A percentile compares a stretch with the other conserved stretches of the same genome.
Evolutionary conservation across 1,140 invertebrate genomes (phyloP).

Genomic region (Zaprionus nigranus): DNA sequence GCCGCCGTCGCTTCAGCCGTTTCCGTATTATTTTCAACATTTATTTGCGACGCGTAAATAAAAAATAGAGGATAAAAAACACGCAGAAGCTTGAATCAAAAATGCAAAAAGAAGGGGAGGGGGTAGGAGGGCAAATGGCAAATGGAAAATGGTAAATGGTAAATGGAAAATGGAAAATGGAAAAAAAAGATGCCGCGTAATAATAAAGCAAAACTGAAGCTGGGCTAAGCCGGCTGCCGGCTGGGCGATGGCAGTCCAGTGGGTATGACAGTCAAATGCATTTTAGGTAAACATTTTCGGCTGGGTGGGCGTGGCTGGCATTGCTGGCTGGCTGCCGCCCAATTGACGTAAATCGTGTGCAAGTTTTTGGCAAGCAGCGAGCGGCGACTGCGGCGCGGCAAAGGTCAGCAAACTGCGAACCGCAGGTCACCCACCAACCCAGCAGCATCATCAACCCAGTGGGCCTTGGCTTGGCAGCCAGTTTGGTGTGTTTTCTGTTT

Average conservation of each 20-base stretch:
- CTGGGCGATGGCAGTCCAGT: conserved; percentile 3
- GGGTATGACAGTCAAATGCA: conserved; percentile 55
- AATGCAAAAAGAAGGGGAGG: conserved; percentile 3
- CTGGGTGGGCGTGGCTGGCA: conserved; percentile 28
- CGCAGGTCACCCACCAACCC: not conserved
- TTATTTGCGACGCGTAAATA: conserved; percentile 79
- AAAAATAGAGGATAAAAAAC: conserved; percentile 21
- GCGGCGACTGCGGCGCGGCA: conserved; percentile 64
- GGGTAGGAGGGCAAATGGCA: conserved; percentile 10
- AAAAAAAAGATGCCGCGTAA: conserved; percentile 47
- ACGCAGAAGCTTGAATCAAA: conserved; percentile 28
- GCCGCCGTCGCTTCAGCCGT: not conserved
- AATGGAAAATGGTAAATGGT: conserved; percentile 11
- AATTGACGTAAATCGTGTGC: conserved; percentile 78
- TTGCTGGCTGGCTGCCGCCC: conserved; percentile 57
- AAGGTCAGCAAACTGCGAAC: conserved; percentile 66
- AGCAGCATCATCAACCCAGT: not conserved
- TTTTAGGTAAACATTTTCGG: conserved; percentile 71
- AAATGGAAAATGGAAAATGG: conserved; percentile 30
- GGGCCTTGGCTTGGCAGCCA: conserved; percentile 9
- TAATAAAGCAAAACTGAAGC: conserved; percentile 72
- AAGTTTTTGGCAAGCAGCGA: conserved; percentile 76
- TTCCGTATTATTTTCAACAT: conserved; percentile 71
- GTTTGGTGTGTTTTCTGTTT: not conserved
- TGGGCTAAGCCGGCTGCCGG: conserved; percentile 20